Conservation (phyloP, 2,113 vertebrate species). For the Vidua chalybeata region DNA sequence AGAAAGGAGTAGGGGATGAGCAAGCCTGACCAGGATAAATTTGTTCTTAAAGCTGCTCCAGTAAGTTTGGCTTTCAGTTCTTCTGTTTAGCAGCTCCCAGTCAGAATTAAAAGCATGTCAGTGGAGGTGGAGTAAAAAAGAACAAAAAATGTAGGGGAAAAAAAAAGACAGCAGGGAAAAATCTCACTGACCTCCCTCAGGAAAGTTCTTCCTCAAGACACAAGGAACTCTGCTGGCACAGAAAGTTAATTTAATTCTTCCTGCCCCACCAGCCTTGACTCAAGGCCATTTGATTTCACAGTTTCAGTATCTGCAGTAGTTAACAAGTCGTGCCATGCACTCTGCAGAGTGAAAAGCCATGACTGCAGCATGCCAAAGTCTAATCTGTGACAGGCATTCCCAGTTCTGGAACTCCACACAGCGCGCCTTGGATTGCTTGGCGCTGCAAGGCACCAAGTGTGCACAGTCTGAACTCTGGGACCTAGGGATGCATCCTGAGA, state of each 20-base stretch:
- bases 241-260: slow-evolving; percentile 10
- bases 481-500: not conserved
- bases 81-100: not conserved
- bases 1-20: not conserved
- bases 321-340: not conserved
- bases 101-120: not conserved
- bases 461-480: not conserved
- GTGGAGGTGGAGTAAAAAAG: not conserved
- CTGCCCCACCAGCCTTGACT: slow-evolving; percentile 8
- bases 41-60: not conserved
- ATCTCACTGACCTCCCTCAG: not conserved
- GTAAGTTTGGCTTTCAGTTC: not conserved
- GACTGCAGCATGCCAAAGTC: not conserved
- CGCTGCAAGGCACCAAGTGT: not conserved
- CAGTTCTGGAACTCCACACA: not conserved
- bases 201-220: not conserved
- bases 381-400: not conserved
- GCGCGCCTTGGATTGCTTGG: not conserved
- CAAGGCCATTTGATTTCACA: slow-evolving; percentile 36
- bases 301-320: slow-evolving; percentile 1
- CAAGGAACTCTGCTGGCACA: not conserved
- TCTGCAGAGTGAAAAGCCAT: not conserved
- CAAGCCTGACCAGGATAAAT: not conserved
- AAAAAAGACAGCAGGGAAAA: not conserved
- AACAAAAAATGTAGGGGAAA: not conserved